Evolutionary conservation across 1,140 invertebrate species (phyloP).

Genomic region (Drosophila arawakana): DNA sequence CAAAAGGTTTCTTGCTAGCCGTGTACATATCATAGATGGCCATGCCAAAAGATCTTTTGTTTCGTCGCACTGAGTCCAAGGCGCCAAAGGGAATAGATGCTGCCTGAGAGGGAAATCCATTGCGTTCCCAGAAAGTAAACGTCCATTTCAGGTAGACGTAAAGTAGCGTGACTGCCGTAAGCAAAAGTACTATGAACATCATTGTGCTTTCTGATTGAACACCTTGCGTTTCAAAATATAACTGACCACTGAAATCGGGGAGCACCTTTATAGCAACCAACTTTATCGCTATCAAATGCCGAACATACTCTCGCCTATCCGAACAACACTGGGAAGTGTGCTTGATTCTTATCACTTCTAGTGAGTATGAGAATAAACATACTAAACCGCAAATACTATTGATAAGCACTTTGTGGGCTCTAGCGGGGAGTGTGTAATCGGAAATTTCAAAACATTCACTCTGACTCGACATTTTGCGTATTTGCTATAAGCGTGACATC

Average conservation of each 20-base stretch:
- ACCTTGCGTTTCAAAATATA: conserved; percentile 8
- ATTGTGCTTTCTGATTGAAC: conserved; percentile 32
- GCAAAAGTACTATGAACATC: conserved; percentile 45
- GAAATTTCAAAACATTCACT: not conserved
- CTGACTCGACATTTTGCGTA: not conserved
- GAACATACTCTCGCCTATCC: not conserved
- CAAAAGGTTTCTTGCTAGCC: conserved; percentile 54
- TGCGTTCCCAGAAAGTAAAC: conserved; percentile 73
- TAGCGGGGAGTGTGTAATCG: not conserved
- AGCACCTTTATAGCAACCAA: conserved; percentile 48
- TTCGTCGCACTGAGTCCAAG: conserved; percentile 41
- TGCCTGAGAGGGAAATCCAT: conserved; percentile 55
- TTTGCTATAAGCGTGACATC: not conserved
- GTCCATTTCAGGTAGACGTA: conserved; percentile 63
- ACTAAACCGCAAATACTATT: not conserved
- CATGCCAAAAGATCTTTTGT: conserved; percentile 65
- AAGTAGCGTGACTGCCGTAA: conserved; percentile 42
- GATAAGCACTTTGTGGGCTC: not conserved
- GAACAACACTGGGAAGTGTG: not conserved
- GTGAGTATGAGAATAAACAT: not conserved
- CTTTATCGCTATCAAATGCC: not conserved
- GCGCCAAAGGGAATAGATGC: conserved; percentile 71
- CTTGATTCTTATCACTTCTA: conserved; percentile 12
- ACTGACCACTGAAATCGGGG: conserved; percentile 29
- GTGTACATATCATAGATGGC: conserved; percentile 73